phyloP scores from a whole-genome alignment of 1,140 invertebrate species.

The Cherax quadricarinatus region DNA sequence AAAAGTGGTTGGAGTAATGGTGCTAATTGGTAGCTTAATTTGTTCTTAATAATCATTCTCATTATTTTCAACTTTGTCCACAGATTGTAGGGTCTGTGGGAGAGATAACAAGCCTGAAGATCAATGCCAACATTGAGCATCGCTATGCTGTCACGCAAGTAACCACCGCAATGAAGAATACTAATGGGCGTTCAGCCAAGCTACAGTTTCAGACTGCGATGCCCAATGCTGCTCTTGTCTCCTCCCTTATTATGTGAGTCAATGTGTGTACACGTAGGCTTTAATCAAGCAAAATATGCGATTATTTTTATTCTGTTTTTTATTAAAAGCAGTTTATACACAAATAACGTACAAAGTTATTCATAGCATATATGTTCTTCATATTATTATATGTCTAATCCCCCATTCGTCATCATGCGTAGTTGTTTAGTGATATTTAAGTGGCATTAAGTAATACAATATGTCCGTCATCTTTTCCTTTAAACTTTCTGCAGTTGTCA shows the following conservation, averaged over 20 bases:
- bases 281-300: no score
- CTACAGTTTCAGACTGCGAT: background rate
- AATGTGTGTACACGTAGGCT: background rate
- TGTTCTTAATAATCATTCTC: no score
- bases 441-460: no score
- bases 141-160: slow-evolving; percentile 29
- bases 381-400: background rate
- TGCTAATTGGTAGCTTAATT: no score
- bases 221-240: background rate
- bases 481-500: no score
- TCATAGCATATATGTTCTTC: background rate
- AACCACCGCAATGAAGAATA: background rate
- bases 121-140: slow-evolving; percentile 1
- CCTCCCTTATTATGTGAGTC: slow-evolving; percentile 33
- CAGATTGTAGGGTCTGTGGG: background rate
- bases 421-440: background rate
- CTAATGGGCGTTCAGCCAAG: background rate
- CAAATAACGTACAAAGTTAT: background rate
- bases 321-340: background rate
- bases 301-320: background rate
- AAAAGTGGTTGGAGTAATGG: no score
- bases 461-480: no score
- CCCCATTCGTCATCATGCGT: background rate
- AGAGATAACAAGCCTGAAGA: slow-evolving; percentile 10
- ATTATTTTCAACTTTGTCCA: background rate